phyloP scores from a whole-genome alignment of 2,888 invertebrate species.

The Agelastica alni region DNA sequence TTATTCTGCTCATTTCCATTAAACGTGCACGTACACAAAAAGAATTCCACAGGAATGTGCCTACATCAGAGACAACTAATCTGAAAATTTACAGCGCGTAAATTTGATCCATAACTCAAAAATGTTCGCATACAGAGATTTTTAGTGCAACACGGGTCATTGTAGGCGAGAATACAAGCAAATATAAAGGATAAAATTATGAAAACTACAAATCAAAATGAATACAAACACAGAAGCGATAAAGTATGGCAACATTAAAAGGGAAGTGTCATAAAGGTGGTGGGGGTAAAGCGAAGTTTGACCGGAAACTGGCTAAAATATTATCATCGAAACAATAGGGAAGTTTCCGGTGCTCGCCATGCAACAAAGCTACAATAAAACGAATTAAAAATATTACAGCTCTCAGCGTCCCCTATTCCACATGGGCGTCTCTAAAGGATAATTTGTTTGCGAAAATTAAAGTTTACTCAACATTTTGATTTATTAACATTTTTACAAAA shows the following conservation, averaged over 20 bases:
- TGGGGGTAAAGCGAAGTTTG: slow-evolving; percentile 43
- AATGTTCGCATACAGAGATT: slow-evolving; percentile 24
- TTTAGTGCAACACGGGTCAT: slow-evolving; percentile 26
- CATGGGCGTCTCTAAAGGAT: slow-evolving; percentile 14
- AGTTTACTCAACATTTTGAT: too few species aligned
- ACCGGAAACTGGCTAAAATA: slow-evolving; percentile 54
- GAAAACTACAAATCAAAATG: slow-evolving; percentile 49
- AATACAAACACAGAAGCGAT: slow-evolving; percentile 47
- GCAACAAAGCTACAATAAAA: slow-evolving; percentile 52
- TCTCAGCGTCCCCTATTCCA: slow-evolving; percentile 21
- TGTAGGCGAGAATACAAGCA: slow-evolving; percentile 29
- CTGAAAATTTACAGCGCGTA: slow-evolving; percentile 24
- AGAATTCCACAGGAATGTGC: slow-evolving; percentile 21
- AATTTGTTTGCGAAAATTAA: too few species aligned
- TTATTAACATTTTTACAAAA: too few species aligned
- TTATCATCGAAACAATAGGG: slow-evolving; percentile 55
- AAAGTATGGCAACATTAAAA: slow-evolving; percentile 49
- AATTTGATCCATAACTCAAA: slow-evolving; percentile 27
- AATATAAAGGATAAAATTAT: slow-evolving; percentile 42
- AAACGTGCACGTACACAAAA: slow-evolving; percentile 14
- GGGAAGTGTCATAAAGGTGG: slow-evolving; percentile 51
- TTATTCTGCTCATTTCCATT: slow-evolving; percentile 4
- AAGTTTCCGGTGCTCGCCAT: slow-evolving; percentile 50
- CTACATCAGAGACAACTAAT: slow-evolving; percentile 23
- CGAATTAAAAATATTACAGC: slow-evolving; percentile 52